Evolutionary conservation across 2,888 invertebrate species (phyloP).

Genomic region (Schizaphis graminum): DNA sequence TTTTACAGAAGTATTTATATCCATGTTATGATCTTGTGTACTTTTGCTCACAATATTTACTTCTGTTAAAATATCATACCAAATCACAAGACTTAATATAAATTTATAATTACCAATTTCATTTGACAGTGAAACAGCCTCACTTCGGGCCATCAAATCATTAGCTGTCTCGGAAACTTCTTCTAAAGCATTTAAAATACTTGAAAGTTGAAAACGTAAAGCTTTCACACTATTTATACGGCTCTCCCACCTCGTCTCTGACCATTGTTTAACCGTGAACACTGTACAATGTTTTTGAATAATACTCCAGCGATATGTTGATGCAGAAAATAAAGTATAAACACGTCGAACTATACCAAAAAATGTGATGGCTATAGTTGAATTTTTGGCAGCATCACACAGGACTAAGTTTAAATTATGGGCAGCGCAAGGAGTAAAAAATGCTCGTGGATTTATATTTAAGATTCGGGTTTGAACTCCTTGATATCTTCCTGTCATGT

Average conservation of each 20-base stretch:
- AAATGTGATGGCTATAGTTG: neutral
- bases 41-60: neutral
- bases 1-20: neutral
- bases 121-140: too few relatives aligned
- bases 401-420: neutral
- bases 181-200: too few relatives aligned
- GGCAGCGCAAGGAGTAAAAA: neutral
- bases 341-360: neutral
- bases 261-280: neutral
- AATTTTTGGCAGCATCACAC: neutral
- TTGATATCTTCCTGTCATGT: neutral
- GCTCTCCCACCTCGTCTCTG: neutral
- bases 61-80: too few relatives aligned
- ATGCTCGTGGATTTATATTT: neutral
- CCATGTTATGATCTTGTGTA: neutral
- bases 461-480: neutral
- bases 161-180: too few relatives aligned
- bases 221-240: neutral
- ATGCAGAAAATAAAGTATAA: neutral
- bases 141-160: too few relatives aligned
- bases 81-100: too few relatives aligned
- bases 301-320: neutral
- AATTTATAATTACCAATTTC: too few relatives aligned
- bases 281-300: neutral
- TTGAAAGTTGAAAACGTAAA: too few relatives aligned